Base-by-base conservation (phyloP, 2,888 invertebrate species). In the Apeira syringaria region DNA sequence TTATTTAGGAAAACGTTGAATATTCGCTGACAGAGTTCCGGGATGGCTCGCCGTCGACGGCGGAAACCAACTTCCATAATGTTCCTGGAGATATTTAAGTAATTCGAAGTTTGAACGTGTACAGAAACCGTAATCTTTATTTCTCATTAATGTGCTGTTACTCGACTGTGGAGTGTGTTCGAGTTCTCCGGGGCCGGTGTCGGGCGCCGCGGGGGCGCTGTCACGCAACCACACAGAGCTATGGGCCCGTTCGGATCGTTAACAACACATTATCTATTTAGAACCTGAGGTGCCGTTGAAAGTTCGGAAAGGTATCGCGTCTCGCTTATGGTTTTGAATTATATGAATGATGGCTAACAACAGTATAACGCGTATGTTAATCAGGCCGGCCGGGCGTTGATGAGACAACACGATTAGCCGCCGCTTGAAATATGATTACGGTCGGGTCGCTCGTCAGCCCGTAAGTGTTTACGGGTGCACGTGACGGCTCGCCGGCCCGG, bases 401-500 rank as follows among this genome's bases (percentile, higher is more conserved):
- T 68, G 69, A 68, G 65, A 67, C 66, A 70, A 69, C 56, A 55
- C 64, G 64, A 67, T 73, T 74, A 69, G 61, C 54, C 53, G 64
- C 63, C 63, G 73, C 71, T 76, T 69, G 68, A 75, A 80, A 79
- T 76, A 78, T 81, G 77, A 80, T 78, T 77, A 79, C 68, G 72
- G 59, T 59, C 50, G 68, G 72, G 59, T 58, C 61, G 64, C 68
- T 78, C 76, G 73, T 78, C 77, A 76, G 65, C 53, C 53, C 63
- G 67, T 75, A 74, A 80, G 77, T 80, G 80, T 77, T 79, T 77
- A 74, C 71, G 75, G 73, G 77, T 77, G 78, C 79, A 77, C 73
- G 74, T 73, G 77, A 72, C 76, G 72, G 61, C 61, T 59, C 63
- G 59, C 24, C 28, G 26, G 20, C 34, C 46, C 33, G n/a, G n/a